phyloP scores from a whole-genome alignment of 2,113 vertebrate species.

The Carollia perspicillata region DNA sequence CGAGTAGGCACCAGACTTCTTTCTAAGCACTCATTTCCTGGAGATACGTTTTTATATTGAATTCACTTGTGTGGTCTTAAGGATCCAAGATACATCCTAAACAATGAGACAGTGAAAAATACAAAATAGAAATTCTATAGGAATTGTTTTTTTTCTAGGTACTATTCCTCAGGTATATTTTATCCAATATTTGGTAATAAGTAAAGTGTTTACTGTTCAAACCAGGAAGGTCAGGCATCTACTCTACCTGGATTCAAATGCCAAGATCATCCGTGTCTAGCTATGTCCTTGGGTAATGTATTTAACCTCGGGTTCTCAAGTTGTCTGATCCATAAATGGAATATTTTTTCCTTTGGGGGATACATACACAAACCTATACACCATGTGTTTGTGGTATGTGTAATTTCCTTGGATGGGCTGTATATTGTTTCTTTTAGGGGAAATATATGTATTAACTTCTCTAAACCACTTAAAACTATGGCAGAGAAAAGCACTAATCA shows the following conservation, averaged over 20 bases:
- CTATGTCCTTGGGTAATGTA: neutral
- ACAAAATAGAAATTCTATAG: neutral
- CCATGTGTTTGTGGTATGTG: neutral
- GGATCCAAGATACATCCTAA: neutral
- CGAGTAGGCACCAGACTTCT: neutral
- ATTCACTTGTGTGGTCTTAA: neutral
- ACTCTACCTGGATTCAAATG: neutral
- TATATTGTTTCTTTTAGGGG: neutral
- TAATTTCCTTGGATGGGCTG: neutral
- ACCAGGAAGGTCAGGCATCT: neutral
- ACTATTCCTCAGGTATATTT: neutral
- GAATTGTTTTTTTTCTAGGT: neutral
- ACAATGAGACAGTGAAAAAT: neutral
- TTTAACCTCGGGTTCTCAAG: neutral
- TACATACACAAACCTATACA: neutral
- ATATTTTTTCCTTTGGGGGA: neutral
- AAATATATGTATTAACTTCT: neutral
- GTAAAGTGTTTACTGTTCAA: neutral
- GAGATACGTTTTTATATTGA: constrained; percentile 7
- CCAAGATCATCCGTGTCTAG: neutral
- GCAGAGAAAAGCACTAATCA: neutral
- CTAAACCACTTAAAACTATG: neutral
- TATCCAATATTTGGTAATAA: neutral
- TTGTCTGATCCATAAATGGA: neutral
- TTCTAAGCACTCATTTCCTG: neutral